Evolutionary conservation across 2,797 vertebrate species (phyloP).

Genomic region (Setipinna tenuifilis): DNA sequence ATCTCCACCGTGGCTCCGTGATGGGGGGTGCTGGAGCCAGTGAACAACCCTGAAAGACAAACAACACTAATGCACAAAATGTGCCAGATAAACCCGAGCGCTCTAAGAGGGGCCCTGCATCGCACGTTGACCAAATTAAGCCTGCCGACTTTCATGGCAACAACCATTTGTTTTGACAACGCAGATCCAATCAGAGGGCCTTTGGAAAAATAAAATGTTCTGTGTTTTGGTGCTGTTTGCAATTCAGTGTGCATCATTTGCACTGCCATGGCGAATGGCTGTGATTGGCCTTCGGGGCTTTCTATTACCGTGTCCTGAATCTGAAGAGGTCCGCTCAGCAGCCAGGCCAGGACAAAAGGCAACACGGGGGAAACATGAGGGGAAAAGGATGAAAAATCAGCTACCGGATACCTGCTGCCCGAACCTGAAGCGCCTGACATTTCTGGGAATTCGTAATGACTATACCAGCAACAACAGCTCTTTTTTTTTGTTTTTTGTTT

Average conservation of each 20-base stretch:
- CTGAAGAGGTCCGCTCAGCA: neutral
- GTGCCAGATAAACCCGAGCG: conserved; percentile 65
- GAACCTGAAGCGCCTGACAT: neutral
- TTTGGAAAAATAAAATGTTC: conserved; percentile 65
- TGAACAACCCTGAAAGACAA: conserved; percentile 89
- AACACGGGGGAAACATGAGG: neutral
- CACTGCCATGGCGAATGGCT: conserved; percentile 57
- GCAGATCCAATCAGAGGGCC: conserved; percentile 66
- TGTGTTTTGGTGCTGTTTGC: conserved; percentile 67
- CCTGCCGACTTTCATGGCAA: conserved; percentile 68
- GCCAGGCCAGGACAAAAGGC: conserved; percentile 7
- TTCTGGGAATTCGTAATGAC: conserved; percentile 18
- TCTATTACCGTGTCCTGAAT: conserved; percentile 37
- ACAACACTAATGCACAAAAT: conserved; percentile 71
- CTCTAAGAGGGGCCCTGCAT: conserved; percentile 45
- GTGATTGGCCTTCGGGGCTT: conserved; percentile 57
- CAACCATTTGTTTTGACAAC: conserved; percentile 75
- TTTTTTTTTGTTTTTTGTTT: neutral
- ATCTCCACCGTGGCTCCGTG: conserved; percentile 79
- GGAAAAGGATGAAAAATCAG: neutral
- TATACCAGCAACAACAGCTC: neutral
- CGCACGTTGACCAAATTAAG: conserved; percentile 72
- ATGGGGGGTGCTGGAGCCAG: conserved; percentile 80
- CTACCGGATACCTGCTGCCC: conserved; percentile 22
- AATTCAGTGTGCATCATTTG: conserved; percentile 71